Percentiles rank a stretch among this genome's conserved stretches.
Evolutionary conservation across 2,113 vertebrate species (phyloP).

Genomic region (Hippopotamus amphibius): DNA sequence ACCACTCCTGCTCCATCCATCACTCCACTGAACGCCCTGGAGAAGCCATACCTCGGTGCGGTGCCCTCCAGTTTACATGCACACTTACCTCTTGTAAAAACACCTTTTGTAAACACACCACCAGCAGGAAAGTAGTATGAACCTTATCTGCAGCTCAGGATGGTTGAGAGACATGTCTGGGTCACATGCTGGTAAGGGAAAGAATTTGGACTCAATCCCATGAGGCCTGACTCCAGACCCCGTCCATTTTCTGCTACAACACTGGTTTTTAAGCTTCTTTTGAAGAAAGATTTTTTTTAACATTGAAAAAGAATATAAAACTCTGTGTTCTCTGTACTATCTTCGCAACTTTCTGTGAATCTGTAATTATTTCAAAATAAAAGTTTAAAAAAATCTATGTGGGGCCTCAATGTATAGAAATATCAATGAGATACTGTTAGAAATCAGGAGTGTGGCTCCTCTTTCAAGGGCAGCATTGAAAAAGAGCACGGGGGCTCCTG

Average conservation of each 20-base stretch:
- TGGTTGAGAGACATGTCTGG: not conserved
- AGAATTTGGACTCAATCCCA: not conserved
- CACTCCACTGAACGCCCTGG: accelerated
- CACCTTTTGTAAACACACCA: not conserved
- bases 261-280: not conserved
- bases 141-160: not conserved
- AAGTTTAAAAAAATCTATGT: not conserved
- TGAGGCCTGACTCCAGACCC: not conserved
- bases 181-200: not conserved
- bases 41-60: accelerated
- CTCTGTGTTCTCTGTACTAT: not conserved
- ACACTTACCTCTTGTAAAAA: too few species aligned
- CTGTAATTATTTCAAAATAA: slow-evolving; percentile 50
- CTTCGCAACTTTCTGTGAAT: slow-evolving; percentile 7
- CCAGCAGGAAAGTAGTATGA: not conserved
- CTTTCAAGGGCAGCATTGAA: accelerated
- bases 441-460: not conserved
- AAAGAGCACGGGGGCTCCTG: not conserved
- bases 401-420: not conserved
- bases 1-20: accelerated
- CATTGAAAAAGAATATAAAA: not conserved
- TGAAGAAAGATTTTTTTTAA: not conserved
- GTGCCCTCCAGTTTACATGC: accelerated
- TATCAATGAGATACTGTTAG: not conserved
- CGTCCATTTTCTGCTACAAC: not conserved